Percentiles rank a stretch among this genome's conserved stretches.
phyloP scores from a whole-genome alignment of 2,797 vertebrate genomes.

The Ibycter americanus region DNA sequence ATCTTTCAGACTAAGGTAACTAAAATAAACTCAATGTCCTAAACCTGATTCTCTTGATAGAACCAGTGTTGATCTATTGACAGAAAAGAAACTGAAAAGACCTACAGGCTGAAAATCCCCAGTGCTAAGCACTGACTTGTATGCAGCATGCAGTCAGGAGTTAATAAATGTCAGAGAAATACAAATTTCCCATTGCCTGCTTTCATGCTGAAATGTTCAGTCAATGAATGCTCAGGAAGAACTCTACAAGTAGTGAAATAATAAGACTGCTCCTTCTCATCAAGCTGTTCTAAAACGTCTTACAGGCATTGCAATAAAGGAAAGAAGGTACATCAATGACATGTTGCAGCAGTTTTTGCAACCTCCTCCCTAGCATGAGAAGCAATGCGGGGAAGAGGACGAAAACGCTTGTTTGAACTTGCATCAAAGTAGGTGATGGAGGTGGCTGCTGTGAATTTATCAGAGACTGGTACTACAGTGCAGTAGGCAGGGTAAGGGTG shows the following conservation, averaged over 20 bases:
- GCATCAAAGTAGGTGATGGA: not conserved
- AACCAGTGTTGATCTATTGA: not conserved
- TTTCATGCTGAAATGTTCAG: not conserved
- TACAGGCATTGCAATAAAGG: not conserved
- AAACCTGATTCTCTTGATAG: not conserved
- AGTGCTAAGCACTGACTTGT: not conserved
- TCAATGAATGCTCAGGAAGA: not conserved
- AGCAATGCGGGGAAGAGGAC: not conserved
- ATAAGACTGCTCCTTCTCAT: not conserved
- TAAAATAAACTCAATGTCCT: not conserved
- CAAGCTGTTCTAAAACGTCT: not conserved
- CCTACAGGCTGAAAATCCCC: not conserved
- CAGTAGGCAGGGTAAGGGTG: not conserved
- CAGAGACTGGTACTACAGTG: not conserved
- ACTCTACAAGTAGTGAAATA: not conserved
- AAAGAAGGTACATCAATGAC: not conserved
- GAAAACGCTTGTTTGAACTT: not conserved
- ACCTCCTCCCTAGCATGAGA: not conserved
- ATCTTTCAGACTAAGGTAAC: not conserved
- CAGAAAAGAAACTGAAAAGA: not conserved
- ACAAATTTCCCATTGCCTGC: not conserved
- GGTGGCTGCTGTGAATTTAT: not conserved
- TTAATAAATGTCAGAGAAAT: not conserved
- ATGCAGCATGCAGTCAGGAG: not conserved
- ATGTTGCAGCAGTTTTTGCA: not conserved